Evolutionary conservation across 2,888 invertebrate genomes (phyloP), one percentile per base, ranked within the genome.

Genomic region (Scaptomyza cyrtandrae): DNA sequence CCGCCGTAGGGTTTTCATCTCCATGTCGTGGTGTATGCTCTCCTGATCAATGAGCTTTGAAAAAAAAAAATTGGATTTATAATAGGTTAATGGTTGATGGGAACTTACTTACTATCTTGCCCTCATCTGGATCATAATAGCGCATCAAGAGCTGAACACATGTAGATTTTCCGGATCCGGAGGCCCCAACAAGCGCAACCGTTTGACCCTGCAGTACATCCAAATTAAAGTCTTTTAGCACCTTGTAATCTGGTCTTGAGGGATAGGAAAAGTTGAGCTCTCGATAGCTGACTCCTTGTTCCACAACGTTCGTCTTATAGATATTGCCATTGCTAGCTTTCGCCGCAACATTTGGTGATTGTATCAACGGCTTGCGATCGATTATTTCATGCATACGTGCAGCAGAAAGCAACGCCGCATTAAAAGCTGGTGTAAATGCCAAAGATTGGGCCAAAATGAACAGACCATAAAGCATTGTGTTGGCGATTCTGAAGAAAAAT

Each of bases 131-230:
- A 89, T 97, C 96, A 88, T 97, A 97, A 52, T 96, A 94, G 53
- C 97, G 92, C 90, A 96, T 95, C 77, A 97, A 91, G 16, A 97
- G 92, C 83, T 97, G 96, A 69, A 97, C 94, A 54, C 95, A 95
- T 0, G 97, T 97, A 0, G 96, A 96, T 91, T 97, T 97, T 16
- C 97, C 97, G 86, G 96, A 96, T 14, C 96, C 96, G 75, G 95
- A 95, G 53, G 95, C 94, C 0, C 95, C 95, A 0, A 96, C 96
- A 6, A 96, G 90, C 0, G 96, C 97, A 2, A 97, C 93, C 14
- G 95, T 95, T 89, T 95, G 94, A 0, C 96, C 96, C 27, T 94
- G 93, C 16, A 94, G 92, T 1, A 97, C 94, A 49, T 93, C 93
- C 52, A 97, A 91, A 58, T 94, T 93, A 19, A 97, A 91, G 4